Conservation (phyloP, 2,797 vertebrate species). For the Bryconaethiops microstoma region DNA sequence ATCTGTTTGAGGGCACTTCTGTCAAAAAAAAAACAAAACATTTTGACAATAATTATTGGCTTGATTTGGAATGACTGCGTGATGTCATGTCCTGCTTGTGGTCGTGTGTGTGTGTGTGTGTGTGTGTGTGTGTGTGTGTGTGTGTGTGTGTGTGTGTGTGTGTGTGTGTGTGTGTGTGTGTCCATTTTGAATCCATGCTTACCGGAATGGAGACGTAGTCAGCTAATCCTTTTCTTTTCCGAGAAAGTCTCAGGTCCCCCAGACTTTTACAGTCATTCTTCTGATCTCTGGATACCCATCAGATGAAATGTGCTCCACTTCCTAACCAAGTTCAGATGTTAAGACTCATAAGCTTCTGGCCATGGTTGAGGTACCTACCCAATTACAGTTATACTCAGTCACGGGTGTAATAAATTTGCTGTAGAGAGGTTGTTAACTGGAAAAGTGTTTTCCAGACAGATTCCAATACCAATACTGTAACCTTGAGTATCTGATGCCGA, state of each 20-base stretch:
- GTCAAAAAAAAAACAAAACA: too few species aligned
- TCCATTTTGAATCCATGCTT: slow-evolving; percentile 16
- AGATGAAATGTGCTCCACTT: slow-evolving; percentile 9
- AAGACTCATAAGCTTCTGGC: neutral
- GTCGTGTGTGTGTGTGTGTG: neutral
- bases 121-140: too few species aligned
- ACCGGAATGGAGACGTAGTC: slow-evolving; percentile 32
- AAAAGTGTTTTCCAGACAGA: too few species aligned
- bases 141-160: neutral
- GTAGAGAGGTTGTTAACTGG: slow-evolving; percentile 22
- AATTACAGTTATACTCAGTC: slow-evolving; percentile 7
- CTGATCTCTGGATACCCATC: slow-evolving; percentile 26
- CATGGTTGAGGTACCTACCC: neutral
- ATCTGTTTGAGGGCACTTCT: too few species aligned
- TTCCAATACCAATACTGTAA: too few species aligned
- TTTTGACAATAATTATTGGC: too few species aligned
- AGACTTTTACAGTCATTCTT: slow-evolving; percentile 15
- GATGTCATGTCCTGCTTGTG: slow-evolving; percentile 41
- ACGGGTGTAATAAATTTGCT: neutral
- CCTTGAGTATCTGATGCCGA: too few species aligned
- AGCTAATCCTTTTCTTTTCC: slow-evolving; percentile 31
- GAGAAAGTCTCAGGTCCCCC: slow-evolving; percentile 21
- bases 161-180: neutral
- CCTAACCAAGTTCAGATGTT: slow-evolving; percentile 37
- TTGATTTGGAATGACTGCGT: slow-evolving; percentile 8